Conservation (phyloP, 2,888 invertebrate species). For the Drosophila longiperda region DNA sequence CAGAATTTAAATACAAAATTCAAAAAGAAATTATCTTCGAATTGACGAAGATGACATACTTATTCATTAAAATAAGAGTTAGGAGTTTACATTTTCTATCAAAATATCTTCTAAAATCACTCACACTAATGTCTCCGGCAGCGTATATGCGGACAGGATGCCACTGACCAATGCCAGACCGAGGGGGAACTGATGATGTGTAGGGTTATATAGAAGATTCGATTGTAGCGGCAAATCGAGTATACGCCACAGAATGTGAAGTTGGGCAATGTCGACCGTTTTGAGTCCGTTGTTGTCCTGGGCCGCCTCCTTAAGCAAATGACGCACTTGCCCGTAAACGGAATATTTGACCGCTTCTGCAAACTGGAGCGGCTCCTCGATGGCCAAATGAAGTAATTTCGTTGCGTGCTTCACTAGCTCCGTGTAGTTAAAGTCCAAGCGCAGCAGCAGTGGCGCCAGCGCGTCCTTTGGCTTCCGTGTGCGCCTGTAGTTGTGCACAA, state of each 20-base stretch:
- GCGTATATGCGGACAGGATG: constrained; percentile 78
- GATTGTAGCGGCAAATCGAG: constrained; percentile 73
- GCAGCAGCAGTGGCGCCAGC: constrained; percentile 71
- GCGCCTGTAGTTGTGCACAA: constrained; percentile 58
- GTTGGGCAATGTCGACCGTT: constrained; percentile 75
- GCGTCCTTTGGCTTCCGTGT: constrained; percentile 73
- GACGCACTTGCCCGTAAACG: constrained; percentile 69
- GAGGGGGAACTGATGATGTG: constrained; percentile 49
- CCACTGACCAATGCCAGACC: constrained; percentile 76
- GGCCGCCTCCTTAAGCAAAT: constrained; percentile 46
- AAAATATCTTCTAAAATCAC: constrained; percentile 30
- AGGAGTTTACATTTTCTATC: neutral
- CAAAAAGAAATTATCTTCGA: neutral
- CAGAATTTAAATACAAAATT: neutral
- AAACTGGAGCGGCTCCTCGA: constrained; percentile 81
- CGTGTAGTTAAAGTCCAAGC: constrained; percentile 69
- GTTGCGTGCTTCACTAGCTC: constrained; percentile 57
- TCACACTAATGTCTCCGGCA: constrained; percentile 76
- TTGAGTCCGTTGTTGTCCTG: constrained; percentile 40
- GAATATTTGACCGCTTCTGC: constrained; percentile 75
- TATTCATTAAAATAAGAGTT: neutral
- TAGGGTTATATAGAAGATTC: constrained; percentile 66
- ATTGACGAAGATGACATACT: neutral
- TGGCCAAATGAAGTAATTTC: constrained; percentile 65
- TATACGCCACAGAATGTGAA: constrained; percentile 79